These are phyloP conservation scores for Tetrao urogallus DNA, from an alignment of 2,113 vertebrate genomes.

Conservation along the genomic window DNA sequence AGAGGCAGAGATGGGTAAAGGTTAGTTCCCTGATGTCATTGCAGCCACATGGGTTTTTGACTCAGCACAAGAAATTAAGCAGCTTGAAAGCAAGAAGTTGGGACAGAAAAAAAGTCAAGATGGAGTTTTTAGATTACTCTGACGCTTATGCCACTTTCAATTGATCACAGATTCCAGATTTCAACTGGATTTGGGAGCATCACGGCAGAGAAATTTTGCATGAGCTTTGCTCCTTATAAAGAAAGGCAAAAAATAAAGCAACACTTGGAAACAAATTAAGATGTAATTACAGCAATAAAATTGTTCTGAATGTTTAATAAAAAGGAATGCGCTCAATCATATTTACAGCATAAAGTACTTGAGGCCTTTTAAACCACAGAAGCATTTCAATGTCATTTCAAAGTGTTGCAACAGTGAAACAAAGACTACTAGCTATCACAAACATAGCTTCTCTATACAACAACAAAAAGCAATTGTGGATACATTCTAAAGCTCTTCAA, in stretches of 20 bases:
- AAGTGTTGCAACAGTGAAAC: neutral
- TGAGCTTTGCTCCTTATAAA: neutral
- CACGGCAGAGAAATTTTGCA: fast-evolving
- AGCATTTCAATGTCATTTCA: neutral
- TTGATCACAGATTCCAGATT: neutral
- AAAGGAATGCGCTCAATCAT: neutral
- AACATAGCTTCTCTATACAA: neutral
- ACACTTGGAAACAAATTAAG: neutral
- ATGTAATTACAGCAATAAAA: neutral
- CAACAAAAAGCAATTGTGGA: neutral
- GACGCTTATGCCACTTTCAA: neutral
- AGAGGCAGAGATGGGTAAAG: neutral
- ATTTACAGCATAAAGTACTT: neutral
- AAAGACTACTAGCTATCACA: neutral
- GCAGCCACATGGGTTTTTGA: neutral
- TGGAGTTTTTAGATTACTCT: neutral
- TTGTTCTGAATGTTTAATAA: neutral
- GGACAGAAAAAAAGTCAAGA: neutral
- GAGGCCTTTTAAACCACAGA: neutral
- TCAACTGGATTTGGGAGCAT: neutral
- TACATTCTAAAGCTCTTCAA: constrained; percentile 57
- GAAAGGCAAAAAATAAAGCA: neutral
- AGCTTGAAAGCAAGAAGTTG: neutral
- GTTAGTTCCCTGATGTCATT: neutral
- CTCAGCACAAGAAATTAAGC: neutral